Base-by-base conservation (phyloP, 2,888 invertebrate genomes). In the Heliconius hortense region DNA sequence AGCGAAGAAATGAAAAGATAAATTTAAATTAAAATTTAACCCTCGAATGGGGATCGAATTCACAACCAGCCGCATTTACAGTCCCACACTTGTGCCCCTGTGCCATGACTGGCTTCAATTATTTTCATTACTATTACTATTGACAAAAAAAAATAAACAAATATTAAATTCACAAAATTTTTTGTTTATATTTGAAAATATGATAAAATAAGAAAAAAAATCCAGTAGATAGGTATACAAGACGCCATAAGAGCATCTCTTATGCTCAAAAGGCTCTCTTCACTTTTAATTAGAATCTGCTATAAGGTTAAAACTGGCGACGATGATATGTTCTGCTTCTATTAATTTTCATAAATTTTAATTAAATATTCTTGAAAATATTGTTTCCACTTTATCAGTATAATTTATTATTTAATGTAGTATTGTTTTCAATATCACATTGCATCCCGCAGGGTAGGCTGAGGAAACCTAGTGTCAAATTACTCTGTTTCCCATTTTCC, bases 161-260 rank as follows among this genome's bases (percentile, higher is more conserved):
- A 28, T 11, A n/a, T 26, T 18, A 18, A 39, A 60, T 70, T 15
- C 15, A 39, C n/a, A 59, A 59, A 56, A 35, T 15, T 31, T 15
- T 31, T 13, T 35, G 28, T 68, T 28, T 21, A 48, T 53, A 43
- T 64, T 66, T 39, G 1, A 39, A 66, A 66, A 66, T 13, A 39
- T 39, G 66, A 66, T 43, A 43, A 66, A 66, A 24, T 39, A 13
- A 26, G 5, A 66, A 43, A 66, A 24, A 39, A 7, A 15, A 8
- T 66, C 39, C 39, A 24, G 24, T 26, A 66, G n/a, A n/a, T 66
- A 66, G 26, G 63, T 69, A 43, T 24, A 62, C 53, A 21, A 69
- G 53, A 59, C 53, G 13, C 53, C 13, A 67, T 68, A 59, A 76
- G 68, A 68, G 76, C 68, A 59, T 62, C 63, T 68, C 68, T 28